Conservation (phyloP, 2,797 vertebrate species). For the Graptemys geographica region DNA sequence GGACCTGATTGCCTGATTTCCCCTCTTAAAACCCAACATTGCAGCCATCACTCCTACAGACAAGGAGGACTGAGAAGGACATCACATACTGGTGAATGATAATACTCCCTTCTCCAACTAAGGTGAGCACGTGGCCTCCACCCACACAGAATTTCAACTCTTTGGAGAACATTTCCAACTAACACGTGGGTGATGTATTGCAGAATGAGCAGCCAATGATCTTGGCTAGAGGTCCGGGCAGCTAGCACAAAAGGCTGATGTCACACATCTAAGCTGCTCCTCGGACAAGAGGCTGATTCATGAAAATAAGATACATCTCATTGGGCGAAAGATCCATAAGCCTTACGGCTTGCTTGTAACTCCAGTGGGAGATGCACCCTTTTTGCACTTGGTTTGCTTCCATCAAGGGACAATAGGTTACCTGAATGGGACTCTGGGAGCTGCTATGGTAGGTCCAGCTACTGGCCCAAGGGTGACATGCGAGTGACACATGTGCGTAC, state of each 20-base stretch:
- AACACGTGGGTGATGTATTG: not conserved
- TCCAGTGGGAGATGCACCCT: accelerated
- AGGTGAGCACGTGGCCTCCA: not conserved
- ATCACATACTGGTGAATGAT: not conserved
- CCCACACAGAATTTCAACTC: not conserved
- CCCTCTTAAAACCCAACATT: not conserved
- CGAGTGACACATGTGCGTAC: not conserved
- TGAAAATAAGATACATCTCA: not conserved
- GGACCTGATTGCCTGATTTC: not conserved
- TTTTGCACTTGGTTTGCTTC: not conserved
- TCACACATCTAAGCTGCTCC: not conserved
- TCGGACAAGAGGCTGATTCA: not conserved
- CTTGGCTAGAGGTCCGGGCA: not conserved
- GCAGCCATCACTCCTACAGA: not conserved
- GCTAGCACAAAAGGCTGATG: not conserved
- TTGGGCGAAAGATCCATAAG: not conserved
- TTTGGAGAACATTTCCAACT: not conserved
- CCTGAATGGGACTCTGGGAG: conserved; percentile 1
- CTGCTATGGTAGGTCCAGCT: not conserved
- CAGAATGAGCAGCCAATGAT: not conserved
- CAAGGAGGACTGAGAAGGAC: not conserved
- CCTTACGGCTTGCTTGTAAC: not conserved
- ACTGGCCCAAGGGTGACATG: not conserved
- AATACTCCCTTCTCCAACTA: not conserved
- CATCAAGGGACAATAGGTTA: not conserved